Evolutionary conservation across 2,797 vertebrate species (phyloP).

Genomic region (Sternotherus odoratus): DNA sequence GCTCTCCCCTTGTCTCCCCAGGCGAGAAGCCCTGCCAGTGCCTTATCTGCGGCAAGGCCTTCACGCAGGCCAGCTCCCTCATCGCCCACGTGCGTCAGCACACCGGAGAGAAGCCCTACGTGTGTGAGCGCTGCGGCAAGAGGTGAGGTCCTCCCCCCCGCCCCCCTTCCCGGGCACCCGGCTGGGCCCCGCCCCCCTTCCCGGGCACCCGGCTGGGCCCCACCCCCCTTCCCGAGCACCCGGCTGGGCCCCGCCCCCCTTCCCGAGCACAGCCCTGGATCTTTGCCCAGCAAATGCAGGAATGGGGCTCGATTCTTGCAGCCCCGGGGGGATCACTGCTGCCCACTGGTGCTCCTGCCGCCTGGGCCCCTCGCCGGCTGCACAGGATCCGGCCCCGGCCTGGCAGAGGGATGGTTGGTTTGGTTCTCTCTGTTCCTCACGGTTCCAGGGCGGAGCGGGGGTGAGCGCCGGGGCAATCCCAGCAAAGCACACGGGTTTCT

Average conservation of each 20-base stretch:
- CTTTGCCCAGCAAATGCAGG: neutral
- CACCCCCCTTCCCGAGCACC: neutral
- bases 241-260: neutral
- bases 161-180: neutral
- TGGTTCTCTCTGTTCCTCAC: neutral
- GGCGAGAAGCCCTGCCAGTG: conserved; percentile 98
- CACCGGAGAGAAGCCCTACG: conserved; percentile 98
- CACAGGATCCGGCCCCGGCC: neutral
- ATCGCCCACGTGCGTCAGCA: conserved; percentile 98
- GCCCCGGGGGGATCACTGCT: neutral
- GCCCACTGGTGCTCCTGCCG: neutral
- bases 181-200: neutral
- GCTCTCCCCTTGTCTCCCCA: conserved; percentile 53
- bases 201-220: too few relatives aligned
- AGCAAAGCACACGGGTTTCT: neutral
- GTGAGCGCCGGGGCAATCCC: neutral
- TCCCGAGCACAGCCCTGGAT: too few relatives aligned
- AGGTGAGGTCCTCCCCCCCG: conserved; percentile 87
- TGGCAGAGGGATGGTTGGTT: neutral
- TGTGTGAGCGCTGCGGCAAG: conserved; percentile 98
- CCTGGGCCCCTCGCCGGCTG: neutral
- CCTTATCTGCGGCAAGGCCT: conserved; percentile 94
- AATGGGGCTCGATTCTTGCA: neutral
- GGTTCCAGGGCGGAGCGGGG: accelerated
- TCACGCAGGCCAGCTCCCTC: conserved; percentile 98